phyloP scores from a whole-genome alignment of 2,113 vertebrate species.

The Turdus rufiventris region DNA sequence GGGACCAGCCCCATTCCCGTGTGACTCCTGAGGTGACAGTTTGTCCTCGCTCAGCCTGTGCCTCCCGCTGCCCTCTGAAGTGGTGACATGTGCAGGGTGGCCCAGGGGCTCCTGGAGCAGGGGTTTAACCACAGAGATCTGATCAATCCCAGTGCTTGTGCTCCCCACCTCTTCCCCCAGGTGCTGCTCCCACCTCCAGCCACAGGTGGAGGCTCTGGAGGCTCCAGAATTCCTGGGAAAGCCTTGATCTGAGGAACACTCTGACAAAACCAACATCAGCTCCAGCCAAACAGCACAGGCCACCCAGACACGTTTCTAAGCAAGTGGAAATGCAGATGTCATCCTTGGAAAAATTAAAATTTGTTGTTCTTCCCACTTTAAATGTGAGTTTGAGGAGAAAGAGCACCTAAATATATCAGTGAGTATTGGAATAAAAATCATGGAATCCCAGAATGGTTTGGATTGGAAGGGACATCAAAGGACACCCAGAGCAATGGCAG shows the following conservation, averaged over 20 bases:
- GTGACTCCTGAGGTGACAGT: constrained; percentile 51
- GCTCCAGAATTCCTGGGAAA: background rate
- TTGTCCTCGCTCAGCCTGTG: constrained; percentile 53
- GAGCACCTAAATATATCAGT: background rate
- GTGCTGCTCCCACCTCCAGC: background rate
- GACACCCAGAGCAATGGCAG: rapidly evolving
- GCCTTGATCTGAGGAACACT: background rate
- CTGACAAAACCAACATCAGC: background rate
- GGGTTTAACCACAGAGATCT: constrained; percentile 45
- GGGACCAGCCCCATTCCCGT: constrained; percentile 37
- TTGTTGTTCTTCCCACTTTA: background rate
- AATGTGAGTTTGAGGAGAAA: background rate
- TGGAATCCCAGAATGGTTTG: background rate
- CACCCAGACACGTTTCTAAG: background rate
- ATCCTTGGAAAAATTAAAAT: background rate
- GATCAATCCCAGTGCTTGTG: background rate
- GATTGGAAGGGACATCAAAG: rapidly evolving
- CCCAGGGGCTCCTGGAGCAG: background rate
- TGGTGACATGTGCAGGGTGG: constrained; percentile 17
- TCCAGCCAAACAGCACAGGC: background rate
- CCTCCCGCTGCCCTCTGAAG: constrained; percentile 51
- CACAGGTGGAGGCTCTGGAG: rapidly evolving
- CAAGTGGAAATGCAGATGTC: background rate
- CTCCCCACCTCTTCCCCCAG: background rate
- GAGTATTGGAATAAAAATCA: background rate